Evolutionary conservation across 92 coral and sea anemone species (phyloP).

Genomic region (Umimayanthus kanabou): DNA sequence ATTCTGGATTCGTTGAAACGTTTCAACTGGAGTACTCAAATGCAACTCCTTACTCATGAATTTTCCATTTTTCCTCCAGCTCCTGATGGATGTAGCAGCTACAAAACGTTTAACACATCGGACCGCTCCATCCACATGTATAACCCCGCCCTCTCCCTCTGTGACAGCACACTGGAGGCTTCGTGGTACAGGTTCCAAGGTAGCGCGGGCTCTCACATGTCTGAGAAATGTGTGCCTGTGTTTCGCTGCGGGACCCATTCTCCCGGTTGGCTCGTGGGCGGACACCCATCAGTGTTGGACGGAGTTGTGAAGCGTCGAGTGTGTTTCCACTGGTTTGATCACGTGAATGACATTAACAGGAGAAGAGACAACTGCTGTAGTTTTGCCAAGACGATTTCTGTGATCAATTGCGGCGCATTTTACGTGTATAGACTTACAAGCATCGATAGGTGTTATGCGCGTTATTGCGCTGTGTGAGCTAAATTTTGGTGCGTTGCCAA

Average conservation of each 20-base stretch:
- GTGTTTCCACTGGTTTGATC: constrained; percentile 40
- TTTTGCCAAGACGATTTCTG: constrained; percentile 18
- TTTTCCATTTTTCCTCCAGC: constrained; percentile 6
- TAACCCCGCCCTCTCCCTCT: constrained; percentile 31
- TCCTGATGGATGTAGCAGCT: constrained; percentile 15
- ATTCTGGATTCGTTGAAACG: no score
- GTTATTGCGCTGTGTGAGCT: constrained; percentile 20
- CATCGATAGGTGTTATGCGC: not conserved
- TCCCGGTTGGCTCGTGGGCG: constrained; percentile 45
- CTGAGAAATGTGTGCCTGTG: constrained; percentile 29
- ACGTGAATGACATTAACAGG: not conserved
- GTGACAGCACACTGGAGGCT: constrained; percentile 21
- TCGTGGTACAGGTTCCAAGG: constrained; percentile 48
- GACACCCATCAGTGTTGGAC: constrained; percentile 33
- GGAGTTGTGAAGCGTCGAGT: constrained; percentile 37
- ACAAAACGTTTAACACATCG: constrained; percentile 1
- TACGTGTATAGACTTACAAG: constrained; percentile 21
- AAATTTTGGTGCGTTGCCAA: not conserved
- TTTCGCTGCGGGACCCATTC: constrained; percentile 38
- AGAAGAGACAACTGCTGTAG: constrained; percentile 15
- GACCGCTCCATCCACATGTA: constrained; percentile 23
- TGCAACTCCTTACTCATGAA: no score
- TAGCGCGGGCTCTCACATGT: constrained; percentile 39
- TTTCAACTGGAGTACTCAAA: no score
- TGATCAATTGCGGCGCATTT: constrained; percentile 29